Evolutionary conservation across 1,140 invertebrate species (phyloP), one percentile per base, ranked within the genome.

Genomic region (Callitettix versicolor): DNA sequence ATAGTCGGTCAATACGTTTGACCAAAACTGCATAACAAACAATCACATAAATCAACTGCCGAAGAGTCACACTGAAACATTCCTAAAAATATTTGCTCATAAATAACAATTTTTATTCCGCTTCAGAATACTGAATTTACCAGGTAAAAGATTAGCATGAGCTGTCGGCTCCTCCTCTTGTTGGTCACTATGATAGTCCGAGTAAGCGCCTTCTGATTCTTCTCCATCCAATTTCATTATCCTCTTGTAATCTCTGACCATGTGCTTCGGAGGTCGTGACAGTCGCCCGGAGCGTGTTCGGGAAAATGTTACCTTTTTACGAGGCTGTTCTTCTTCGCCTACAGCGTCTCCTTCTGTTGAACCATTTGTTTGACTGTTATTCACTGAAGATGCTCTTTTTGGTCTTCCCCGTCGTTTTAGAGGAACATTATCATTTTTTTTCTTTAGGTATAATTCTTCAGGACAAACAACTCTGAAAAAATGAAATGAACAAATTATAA

Each of bases 181-280:
- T 14, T 41, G 17, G 9, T 74, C 75, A n/a, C 71, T 69, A 55
- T 76, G 76, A 51, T 75, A 80, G 58, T 83, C 80, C 2, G 79
- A 79, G 63, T 81, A 83, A n/a, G 79, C 79, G 33, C 78, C 79
- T 64, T 82, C 79, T 5, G 77, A 79, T 60, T 80, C 77, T 65
- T 82, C 79, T 56, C 78, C 77, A 57, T 82, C 79, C 15, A 79
- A 63, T 57, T 76, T 75, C 63, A 79, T 76, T 48, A 83, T 71
- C 44, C 80, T 76, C 62, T 81, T 82, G 59, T 82, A 83, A 64
- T 83, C 81, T 55, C 78, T 76, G 2, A 82, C 73, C 76, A 82
- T 82, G 59, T 84, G 79, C 30, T 77, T 72, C 0, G 81, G 81
- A 1, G 81, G 81, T 56, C 81, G 73, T 1, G 80, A 82, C 14